Percentiles rank a stretch among this genome's conserved stretches.
phyloP scores from a whole-genome alignment of 2,797 vertebrate genomes.

The Sebastes goodei region DNA sequence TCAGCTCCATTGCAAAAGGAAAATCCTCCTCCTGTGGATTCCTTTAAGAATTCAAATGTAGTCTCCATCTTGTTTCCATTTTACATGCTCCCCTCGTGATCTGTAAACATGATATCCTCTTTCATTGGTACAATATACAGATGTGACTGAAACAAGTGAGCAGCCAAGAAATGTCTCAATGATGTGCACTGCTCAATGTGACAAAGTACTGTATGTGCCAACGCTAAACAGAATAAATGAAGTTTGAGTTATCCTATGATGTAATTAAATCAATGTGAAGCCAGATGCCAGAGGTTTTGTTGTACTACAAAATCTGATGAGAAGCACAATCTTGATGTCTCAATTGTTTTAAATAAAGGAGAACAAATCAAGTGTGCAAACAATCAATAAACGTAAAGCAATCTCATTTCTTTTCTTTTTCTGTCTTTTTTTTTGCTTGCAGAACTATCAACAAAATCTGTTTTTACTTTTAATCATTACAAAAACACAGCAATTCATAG shows the following conservation, averaged over 20 bases:
- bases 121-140: constrained; percentile 13
- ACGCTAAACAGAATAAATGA: neutral
- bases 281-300: neutral
- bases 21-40: constrained; percentile 2
- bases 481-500: too few relatives aligned
- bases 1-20: neutral
- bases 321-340: neutral
- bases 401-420: neutral
- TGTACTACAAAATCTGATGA: neutral
- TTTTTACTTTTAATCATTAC: neutral
- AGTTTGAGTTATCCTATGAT: neutral
- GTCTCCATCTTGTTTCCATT: constrained; percentile 47
- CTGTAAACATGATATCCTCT: constrained; percentile 27
- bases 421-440: too few relatives aligned
- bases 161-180: neutral
- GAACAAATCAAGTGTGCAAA: neutral
- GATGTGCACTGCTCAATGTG: neutral
- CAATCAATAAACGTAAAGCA: neutral
- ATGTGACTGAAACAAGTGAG: neutral
- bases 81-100: constrained; percentile 7
- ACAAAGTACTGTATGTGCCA: neutral
- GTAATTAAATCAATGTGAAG: neutral
- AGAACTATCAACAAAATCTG: neutral
- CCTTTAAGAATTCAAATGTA: neutral
- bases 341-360: neutral